Evolutionary conservation across 2,797 vertebrate species (phyloP).

Genomic region (Iguana delicatissima): DNA sequence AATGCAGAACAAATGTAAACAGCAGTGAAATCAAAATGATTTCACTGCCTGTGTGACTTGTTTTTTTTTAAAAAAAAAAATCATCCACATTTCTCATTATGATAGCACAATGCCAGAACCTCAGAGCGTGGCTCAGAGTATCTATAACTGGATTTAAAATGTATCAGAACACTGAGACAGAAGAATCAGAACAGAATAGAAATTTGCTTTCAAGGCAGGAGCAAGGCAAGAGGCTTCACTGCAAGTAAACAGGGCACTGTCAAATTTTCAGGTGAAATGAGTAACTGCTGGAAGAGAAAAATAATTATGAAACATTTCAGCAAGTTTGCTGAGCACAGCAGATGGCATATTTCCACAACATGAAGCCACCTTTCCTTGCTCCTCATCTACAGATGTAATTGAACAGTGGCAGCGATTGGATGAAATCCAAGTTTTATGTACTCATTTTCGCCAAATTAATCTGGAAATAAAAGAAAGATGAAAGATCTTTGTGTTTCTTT

Average conservation of each 20-base stretch:
- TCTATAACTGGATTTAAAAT: conserved; percentile 21
- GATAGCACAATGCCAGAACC: not conserved
- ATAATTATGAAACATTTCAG: not conserved
- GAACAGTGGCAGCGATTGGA: too few relatives aligned
- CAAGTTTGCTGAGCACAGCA: not conserved
- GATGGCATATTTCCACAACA: not conserved
- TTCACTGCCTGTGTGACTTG: not conserved
- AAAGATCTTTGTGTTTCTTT: not conserved
- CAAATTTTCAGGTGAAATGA: not conserved
- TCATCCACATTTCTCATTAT: not conserved
- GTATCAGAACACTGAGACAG: not conserved
- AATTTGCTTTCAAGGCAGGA: not conserved
- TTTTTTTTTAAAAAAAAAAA: conserved; percentile 8
- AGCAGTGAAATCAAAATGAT: conserved; percentile 7
- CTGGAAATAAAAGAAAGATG: not conserved
- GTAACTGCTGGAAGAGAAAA: not conserved
- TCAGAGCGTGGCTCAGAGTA: conserved; percentile 21
- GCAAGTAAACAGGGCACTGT: not conserved
- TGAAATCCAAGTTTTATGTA: not conserved
- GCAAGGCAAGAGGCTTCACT: not conserved
- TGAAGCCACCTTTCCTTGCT: not conserved
- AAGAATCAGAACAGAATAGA: not conserved
- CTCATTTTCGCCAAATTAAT: not conserved
- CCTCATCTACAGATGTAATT: not conserved
- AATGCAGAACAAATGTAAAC: not conserved